Percentiles rank a stretch among this genome's conserved stretches.
Conservation (phyloP, 1,140 invertebrate species). For the Rhynchophorus ferrugineus region DNA sequence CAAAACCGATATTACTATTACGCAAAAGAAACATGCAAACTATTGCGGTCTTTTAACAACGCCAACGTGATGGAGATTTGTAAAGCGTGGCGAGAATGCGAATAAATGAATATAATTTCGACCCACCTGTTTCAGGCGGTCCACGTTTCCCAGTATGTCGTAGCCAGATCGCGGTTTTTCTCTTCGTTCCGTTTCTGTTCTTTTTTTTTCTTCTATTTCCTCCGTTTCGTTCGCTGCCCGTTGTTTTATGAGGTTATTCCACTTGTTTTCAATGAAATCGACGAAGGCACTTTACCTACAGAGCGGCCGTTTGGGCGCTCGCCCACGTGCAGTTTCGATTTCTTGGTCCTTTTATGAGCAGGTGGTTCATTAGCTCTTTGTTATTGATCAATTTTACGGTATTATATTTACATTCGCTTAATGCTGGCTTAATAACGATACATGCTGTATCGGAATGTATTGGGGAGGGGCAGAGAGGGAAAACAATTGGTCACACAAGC, state of each 20-base stretch:
- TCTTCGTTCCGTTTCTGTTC: no score
- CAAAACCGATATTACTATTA: conserved; percentile 8
- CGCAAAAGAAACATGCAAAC: conserved; percentile 8
- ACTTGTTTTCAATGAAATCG: conserved; percentile 16
- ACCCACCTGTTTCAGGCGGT: conserved; percentile 15
- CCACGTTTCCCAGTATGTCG: conserved; percentile 16
- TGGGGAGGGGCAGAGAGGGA: no score
- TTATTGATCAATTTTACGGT: no score
- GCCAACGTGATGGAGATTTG: conserved; percentile 18
- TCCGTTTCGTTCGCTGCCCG: no score
- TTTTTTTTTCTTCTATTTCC: no score
- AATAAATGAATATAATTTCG: conserved; percentile 21
- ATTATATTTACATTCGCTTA: no score
- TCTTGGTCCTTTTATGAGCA: background rate
- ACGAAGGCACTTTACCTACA: conserved; percentile 9
- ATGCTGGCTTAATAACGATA: no score
- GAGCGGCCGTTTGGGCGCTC: conserved; percentile 4
- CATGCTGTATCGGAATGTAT: no score
- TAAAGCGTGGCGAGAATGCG: conserved; percentile 20
- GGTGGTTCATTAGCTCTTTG: background rate
- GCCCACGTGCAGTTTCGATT: conserved; percentile 6
- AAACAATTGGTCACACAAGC: no score
- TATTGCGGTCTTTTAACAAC: conserved; percentile 13
- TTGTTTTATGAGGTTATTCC: conserved; percentile 20
- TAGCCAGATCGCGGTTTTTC: conserved; percentile 15